Conservation (phyloP, 2,797 vertebrate genomes). For the Agapornis canus region DNA sequence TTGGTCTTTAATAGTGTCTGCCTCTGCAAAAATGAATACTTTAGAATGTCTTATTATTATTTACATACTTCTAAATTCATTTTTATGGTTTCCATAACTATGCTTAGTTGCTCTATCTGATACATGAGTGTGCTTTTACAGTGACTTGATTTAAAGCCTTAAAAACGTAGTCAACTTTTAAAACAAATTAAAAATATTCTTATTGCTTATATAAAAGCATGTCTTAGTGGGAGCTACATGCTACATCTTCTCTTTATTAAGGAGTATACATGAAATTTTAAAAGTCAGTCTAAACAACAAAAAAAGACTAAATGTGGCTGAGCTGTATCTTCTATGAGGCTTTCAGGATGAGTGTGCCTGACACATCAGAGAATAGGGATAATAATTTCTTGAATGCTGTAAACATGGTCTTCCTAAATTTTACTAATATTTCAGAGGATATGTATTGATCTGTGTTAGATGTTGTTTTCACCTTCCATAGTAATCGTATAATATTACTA, state of each 20-base stretch:
- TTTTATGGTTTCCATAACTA: neutral
- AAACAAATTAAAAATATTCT: neutral
- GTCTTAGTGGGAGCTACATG: neutral
- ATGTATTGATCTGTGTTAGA: neutral
- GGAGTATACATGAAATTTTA: neutral
- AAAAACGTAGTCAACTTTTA: neutral
- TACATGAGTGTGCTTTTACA: neutral
- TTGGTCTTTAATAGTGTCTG: neutral
- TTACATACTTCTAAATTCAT: neutral
- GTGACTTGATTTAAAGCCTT: neutral
- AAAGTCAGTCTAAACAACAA: neutral
- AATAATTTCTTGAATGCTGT: neutral
- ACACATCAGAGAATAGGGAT: neutral
- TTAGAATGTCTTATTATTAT: neutral
- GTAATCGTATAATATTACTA: neutral
- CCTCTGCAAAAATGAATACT: neutral
- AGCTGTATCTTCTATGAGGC: neutral
- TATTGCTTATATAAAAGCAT: neutral
- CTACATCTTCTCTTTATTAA: neutral
- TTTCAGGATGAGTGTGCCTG: neutral
- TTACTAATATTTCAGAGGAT: neutral
- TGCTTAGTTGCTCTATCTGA: neutral
- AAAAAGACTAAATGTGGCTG: neutral
- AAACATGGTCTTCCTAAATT: neutral
- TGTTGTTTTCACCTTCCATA: neutral